Percentiles rank a stretch among this genome's conserved stretches.
Evolutionary conservation across 2,113 vertebrate species (phyloP).

Genomic region (Pseudonaja textilis): DNA sequence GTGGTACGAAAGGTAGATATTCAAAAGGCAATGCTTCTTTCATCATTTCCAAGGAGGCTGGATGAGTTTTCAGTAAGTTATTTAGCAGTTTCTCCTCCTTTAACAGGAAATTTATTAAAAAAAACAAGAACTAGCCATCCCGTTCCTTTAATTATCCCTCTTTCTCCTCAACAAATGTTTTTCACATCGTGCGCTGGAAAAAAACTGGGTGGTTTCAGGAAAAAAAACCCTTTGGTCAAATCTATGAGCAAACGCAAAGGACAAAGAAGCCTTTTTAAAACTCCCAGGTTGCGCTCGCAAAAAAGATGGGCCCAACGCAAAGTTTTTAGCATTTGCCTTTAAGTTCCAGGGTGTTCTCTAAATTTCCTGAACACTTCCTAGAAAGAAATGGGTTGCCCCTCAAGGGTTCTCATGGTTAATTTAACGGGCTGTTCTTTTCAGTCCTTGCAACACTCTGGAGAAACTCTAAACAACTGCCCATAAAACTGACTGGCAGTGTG

Average conservation of each 20-base stretch:
- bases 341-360: neutral
- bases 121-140: neutral
- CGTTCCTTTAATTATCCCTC: neutral
- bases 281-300: neutral
- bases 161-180: neutral
- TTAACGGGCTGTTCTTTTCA: neutral
- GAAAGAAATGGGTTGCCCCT: conserved; percentile 24
- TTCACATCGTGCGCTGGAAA: neutral
- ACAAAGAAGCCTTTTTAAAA: conserved; percentile 20
- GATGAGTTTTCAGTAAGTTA: neutral
- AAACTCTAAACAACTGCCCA: conserved; percentile 6
- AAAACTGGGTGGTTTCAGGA: neutral
- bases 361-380: conserved; percentile 21
- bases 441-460: conserved; percentile 6
- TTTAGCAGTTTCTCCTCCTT: neutral
- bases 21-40: neutral
- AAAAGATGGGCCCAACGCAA: neutral
- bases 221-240: neutral
- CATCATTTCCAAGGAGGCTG: neutral
- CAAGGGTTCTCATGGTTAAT: conserved; percentile 14
- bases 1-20: neutral
- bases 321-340: conserved; percentile 11
- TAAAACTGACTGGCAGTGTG: neutral
- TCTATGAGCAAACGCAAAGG: neutral
- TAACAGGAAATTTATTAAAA: neutral